Percentiles rank a stretch among this genome's conserved stretches.
Conservation (phyloP, 2,113 vertebrate species). For the Syngnathus floridae region DNA sequence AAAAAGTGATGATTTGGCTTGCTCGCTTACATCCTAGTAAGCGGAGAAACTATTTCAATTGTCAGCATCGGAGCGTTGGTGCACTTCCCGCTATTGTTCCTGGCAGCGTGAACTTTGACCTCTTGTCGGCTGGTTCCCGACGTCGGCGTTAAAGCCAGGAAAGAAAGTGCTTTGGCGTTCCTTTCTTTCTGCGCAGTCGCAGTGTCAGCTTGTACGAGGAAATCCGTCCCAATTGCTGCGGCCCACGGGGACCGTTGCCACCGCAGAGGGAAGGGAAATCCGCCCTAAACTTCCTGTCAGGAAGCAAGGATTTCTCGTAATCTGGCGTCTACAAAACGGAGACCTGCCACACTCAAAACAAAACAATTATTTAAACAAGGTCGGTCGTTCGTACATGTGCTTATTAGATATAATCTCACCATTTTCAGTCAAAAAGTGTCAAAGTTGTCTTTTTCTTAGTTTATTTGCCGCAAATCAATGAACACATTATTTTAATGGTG, state of each 20-base stretch:
- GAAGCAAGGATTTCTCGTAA: conserved; percentile 30
- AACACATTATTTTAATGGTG: too few relatives aligned
- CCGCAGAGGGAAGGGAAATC: conserved; percentile 19
- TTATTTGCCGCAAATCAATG: too few relatives aligned
- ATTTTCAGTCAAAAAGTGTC: too few relatives aligned
- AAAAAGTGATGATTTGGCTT: not conserved
- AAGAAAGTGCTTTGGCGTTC: conserved; percentile 34
- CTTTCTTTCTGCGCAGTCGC: conserved; percentile 15
- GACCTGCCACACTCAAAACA: not conserved
- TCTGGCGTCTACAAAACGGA: not conserved
- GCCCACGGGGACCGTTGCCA: conserved; percentile 2
- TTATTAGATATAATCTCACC: too few relatives aligned
- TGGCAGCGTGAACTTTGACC: conserved; percentile 31
- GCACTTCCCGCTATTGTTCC: conserved; percentile 53
- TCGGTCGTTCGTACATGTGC: too few relatives aligned
- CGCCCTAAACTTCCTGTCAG: conserved; percentile 28
- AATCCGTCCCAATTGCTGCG: conserved; percentile 25
- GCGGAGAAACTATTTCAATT: not conserved
- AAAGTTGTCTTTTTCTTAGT: too few relatives aligned
- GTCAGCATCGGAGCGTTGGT: not conserved
- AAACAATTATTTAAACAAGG: too few relatives aligned
- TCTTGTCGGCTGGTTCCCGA: not conserved
- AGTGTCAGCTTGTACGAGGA: conserved; percentile 39
- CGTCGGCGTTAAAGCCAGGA: conserved; percentile 24
- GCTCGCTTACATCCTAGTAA: not conserved